Evolutionary conservation across 1,140 invertebrate species (phyloP).

Genomic region (Eubasilissa regina): DNA sequence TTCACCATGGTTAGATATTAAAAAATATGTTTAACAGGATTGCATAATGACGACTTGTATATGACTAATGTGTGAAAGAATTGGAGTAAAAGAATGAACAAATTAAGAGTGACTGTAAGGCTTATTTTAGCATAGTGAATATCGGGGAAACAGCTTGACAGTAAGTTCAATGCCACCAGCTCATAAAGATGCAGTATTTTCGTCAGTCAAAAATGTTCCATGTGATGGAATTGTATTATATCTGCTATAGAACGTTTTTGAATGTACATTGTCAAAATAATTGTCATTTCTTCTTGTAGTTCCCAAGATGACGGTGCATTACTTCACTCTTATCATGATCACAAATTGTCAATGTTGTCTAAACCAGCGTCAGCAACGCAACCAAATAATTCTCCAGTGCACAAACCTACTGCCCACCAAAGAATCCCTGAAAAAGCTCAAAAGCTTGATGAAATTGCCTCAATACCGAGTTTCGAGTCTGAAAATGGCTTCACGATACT

Average conservation of each 20-base stretch:
- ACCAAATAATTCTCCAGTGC: slow-evolving; percentile 50
- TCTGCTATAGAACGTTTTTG: neutral
- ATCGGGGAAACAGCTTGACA: too few species aligned
- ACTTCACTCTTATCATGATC: slow-evolving; percentile 60
- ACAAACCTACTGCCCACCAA: slow-evolving; percentile 24
- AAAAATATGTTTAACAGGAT: too few species aligned
- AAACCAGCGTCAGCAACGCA: slow-evolving; percentile 62
- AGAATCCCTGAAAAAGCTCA: slow-evolving; percentile 25
- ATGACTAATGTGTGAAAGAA: too few species aligned
- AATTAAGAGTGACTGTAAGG: too few species aligned
- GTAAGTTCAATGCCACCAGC: too few species aligned
- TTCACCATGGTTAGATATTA: neutral
- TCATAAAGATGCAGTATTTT: too few species aligned
- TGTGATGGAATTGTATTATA: too few species aligned
- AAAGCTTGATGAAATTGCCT: slow-evolving; percentile 43
- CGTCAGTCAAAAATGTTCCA: too few species aligned
- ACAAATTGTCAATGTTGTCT: slow-evolving; percentile 64
- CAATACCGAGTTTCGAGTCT: slow-evolving; percentile 55
- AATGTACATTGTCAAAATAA: too few species aligned
- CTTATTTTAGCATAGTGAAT: too few species aligned
- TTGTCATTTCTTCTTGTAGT: slow-evolving; percentile 8
- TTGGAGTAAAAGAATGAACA: too few species aligned
- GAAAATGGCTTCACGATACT: slow-evolving; percentile 58
- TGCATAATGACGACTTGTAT: too few species aligned
- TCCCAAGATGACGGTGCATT: slow-evolving; percentile 30